These are phyloP conservation scores for Halisarca cf. caerulea DNA, from an alignment of 37 sponge, comb jelly and placozoan species.

Conservation along the genomic window DNA sequence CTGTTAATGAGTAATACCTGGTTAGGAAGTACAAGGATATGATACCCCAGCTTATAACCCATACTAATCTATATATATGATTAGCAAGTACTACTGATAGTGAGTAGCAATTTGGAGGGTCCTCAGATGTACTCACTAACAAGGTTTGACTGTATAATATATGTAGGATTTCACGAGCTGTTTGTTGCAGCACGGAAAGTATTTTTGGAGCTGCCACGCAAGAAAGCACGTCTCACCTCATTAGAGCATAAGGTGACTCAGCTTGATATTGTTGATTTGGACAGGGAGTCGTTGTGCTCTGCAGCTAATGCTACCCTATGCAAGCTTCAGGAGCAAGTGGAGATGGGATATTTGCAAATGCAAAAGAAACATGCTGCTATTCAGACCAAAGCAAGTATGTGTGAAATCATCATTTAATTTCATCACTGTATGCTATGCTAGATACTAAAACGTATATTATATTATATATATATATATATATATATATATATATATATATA, in stretches of 20 bases:
- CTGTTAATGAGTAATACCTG: no score
- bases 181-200: neutral
- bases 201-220: neutral
- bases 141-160: neutral
- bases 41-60: no score
- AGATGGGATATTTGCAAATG: conserved; percentile 8
- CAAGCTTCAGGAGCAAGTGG: conserved; percentile 1
- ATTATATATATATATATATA: neutral
- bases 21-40: no score
- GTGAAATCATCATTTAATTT: no score
- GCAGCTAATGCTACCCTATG: conserved; percentile 14
- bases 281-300: conserved; percentile 21
- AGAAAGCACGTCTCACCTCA: neutral
- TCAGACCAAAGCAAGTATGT: conserved; percentile 15
- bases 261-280: conserved; percentile 4
- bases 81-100: no score
- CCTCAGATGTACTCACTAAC: neutral
- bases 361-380: conserved; percentile 12
- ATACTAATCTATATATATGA: no score
- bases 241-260: conserved; percentile 13
- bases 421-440: no score
- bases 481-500: neutral
- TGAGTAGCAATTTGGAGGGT: no score
- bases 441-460: no score
- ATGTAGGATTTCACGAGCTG: conserved; percentile 13